Evolutionary conservation across 2,797 vertebrate genomes (phyloP).

Genomic region (Sciaenops ocellatus): DNA sequence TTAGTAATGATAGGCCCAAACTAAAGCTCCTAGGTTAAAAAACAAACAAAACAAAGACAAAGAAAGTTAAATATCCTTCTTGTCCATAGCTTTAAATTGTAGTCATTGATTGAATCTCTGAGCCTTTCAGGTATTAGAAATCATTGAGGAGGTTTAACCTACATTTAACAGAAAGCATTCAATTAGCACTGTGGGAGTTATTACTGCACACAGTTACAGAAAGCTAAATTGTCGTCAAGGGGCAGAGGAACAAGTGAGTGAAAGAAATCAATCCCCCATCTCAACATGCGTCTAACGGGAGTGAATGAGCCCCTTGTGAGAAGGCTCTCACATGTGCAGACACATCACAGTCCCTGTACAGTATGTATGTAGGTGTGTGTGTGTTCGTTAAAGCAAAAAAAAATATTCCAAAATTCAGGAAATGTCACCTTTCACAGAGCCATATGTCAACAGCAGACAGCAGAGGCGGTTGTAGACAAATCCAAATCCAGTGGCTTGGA

Average conservation of each 20-base stretch:
- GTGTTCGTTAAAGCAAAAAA: conserved; percentile 31
- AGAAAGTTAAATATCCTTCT: conserved; percentile 21
- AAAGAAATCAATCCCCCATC: conserved; percentile 70
- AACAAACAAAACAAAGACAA: conserved; percentile 36
- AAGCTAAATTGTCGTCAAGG: conserved; percentile 49
- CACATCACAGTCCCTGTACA: conserved; percentile 31
- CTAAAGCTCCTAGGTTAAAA: conserved; percentile 53
- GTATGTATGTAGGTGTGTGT: conserved; percentile 26
- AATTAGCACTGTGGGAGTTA: conserved; percentile 56
- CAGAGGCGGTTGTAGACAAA: conserved; percentile 66
- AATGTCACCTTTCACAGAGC: conserved; percentile 76
- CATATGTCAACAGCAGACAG: conserved; percentile 68
- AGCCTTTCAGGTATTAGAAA: conserved; percentile 20
- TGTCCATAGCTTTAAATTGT: not conserved
- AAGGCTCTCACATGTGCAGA: conserved; percentile 36
- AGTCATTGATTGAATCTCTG: conserved; percentile 18
- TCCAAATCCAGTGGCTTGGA: conserved; percentile 63
- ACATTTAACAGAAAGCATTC: conserved; percentile 42
- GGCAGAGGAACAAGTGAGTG: conserved; percentile 57
- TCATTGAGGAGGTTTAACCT: not conserved
- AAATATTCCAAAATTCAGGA: conserved; percentile 45
- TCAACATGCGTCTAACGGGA: conserved; percentile 55
- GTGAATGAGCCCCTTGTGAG: conserved; percentile 55
- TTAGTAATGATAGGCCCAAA: conserved; percentile 28
- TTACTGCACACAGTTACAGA: conserved; percentile 44